Percentiles rank a stretch among this genome's conserved stretches.
Conservation (phyloP, 2,797 vertebrate species). For the Eutrigla gurnardus region DNA sequence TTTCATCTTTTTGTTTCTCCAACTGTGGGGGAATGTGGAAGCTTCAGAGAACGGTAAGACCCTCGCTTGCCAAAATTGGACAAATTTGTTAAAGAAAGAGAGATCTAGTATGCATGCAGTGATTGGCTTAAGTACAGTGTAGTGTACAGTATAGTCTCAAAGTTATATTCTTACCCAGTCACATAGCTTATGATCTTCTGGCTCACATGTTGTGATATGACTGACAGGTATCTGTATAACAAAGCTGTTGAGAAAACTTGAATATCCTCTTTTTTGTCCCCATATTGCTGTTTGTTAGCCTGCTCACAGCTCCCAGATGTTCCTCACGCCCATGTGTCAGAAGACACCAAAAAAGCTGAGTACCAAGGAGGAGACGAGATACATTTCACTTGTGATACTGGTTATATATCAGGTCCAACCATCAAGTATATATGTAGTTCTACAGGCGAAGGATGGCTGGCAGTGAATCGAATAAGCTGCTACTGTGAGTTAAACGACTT, state of each 20-base stretch:
- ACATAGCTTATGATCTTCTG: not conserved
- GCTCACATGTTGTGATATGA: not conserved
- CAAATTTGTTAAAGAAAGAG: not conserved
- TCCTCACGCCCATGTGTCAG: constrained; percentile 40
- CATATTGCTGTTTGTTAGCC: constrained; percentile 42
- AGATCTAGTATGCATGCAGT: not conserved
- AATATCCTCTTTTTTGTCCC: not conserved
- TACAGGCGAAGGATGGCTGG: not conserved
- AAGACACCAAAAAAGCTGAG: constrained; percentile 12
- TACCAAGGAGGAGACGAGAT: constrained; percentile 59
- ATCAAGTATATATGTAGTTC: constrained; percentile 54
- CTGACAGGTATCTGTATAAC: not conserved
- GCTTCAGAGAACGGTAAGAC: constrained; percentile 45
- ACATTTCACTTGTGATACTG: constrained; percentile 56
- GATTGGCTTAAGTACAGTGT: not conserved
- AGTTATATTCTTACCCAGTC: not conserved
- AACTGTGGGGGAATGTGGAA: constrained; percentile 28
- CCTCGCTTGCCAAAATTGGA: not conserved
- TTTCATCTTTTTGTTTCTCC: constrained; percentile 45
- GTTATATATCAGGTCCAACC: constrained; percentile 58
- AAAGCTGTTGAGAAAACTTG: not conserved
- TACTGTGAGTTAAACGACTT: constrained; percentile 50
- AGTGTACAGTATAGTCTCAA: not conserved
- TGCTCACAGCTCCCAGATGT: constrained; percentile 54
- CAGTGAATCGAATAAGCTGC: not conserved